phyloP scores from a whole-genome alignment of 2,797 vertebrate species.

The Tenualosa ilisha region DNA sequence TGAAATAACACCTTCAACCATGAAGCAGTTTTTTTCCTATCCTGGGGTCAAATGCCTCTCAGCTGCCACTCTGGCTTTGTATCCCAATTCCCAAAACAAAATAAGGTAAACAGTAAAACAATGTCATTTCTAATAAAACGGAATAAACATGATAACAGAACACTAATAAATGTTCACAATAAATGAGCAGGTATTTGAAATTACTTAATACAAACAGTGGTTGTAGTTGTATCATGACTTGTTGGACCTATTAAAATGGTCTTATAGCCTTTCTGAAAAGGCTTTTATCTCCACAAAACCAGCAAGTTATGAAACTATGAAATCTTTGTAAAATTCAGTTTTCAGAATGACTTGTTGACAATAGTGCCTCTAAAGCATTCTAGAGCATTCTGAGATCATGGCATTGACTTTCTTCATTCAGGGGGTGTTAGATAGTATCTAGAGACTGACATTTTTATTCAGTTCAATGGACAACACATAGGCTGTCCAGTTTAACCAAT shows the following conservation, averaged over 20 bases:
- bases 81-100: background rate
- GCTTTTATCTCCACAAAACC: background rate
- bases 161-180: background rate
- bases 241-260: background rate
- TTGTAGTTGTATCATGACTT: background rate
- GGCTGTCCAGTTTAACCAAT: no score
- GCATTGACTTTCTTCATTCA: background rate
- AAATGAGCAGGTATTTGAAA: background rate
- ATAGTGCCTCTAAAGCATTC: background rate
- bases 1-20: conserved; percentile 38
- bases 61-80: background rate
- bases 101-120: background rate
- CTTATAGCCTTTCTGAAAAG: background rate
- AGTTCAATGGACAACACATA: no score
- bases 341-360: background rate
- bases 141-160: background rate
- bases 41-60: conserved; percentile 38
- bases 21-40: conserved; percentile 26
- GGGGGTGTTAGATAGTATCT: background rate
- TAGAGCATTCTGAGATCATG: background rate
- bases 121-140: background rate
- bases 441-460: background rate
- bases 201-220: background rate
- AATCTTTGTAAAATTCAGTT: background rate
- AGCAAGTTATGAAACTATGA: background rate